phyloP scores from a whole-genome alignment of 2,797 vertebrate genomes.

The Scarus forsteni region DNA sequence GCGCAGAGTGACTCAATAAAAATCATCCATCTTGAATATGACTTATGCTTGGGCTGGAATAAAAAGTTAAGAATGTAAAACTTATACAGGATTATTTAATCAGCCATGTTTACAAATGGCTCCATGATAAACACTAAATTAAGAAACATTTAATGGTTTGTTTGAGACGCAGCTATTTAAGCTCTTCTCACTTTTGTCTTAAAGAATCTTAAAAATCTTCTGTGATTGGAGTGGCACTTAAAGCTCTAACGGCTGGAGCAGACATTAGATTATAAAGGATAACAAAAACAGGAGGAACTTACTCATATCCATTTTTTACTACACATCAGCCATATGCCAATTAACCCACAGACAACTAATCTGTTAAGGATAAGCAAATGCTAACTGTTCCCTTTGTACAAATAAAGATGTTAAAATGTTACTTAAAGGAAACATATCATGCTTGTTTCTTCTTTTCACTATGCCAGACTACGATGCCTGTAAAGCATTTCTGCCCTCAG shows the following conservation, averaged over 20 bases:
- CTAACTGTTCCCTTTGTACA: constrained; percentile 27
- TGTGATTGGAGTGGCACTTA: background rate
- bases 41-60: background rate
- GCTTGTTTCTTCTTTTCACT: no score
- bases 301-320: constrained; percentile 32
- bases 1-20: no score
- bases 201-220: background rate
- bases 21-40: background rate
- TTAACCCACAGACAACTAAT: constrained; percentile 32
- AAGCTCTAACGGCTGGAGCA: background rate
- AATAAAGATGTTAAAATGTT: background rate
- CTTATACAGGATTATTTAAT: background rate
- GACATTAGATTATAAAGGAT: constrained; percentile 1
- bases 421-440: no score
- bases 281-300: constrained; percentile 2
- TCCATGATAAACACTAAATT: background rate
- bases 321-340: constrained; percentile 13
- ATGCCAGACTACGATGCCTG: no score
- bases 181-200: background rate
- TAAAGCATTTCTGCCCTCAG: no score
- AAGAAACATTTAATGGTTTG: background rate
- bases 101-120: background rate
- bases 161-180: background rate
- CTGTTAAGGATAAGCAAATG: constrained; percentile 22
- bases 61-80: constrained; percentile 1